Percentiles rank a stretch among this genome's conserved stretches.
These are phyloP conservation scores for Pan troglodytes DNA, from an alignment of 2,113 vertebrate species.

Conservation along the genomic window NHGRI_mPanTro3-v2.1_pri NC_072409.2:79099501-79100000, in stretches of 20 bases:
- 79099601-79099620: slow-evolving; percentile 88
- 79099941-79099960: neutral
- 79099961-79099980: neutral
- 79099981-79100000: neutral
- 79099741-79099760: slow-evolving; percentile 89
- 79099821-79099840: slow-evolving; percentile 57
- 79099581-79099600: slow-evolving; percentile 86
- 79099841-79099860: slow-evolving; percentile 45
- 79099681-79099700: slow-evolving; percentile 92
- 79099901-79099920: neutral
- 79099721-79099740: slow-evolving; percentile 86
- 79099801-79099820: slow-evolving; percentile 74
- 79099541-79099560: slow-evolving; percentile 81
- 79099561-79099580: slow-evolving; percentile 76
- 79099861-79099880: slow-evolving; percentile 26
- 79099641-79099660: slow-evolving; percentile 82
- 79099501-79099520: slow-evolving; percentile 75
- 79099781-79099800: slow-evolving; percentile 77
- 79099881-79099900: neutral
- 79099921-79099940: neutral
- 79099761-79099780: slow-evolving; percentile 89
- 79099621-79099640: slow-evolving; percentile 87
- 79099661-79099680: slow-evolving; percentile 87
- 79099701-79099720: slow-evolving; percentile 87
- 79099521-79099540: slow-evolving; percentile 51